Conservation (phyloP, 2,888 invertebrate genomes). For the Tenthredo amoena region DNA sequence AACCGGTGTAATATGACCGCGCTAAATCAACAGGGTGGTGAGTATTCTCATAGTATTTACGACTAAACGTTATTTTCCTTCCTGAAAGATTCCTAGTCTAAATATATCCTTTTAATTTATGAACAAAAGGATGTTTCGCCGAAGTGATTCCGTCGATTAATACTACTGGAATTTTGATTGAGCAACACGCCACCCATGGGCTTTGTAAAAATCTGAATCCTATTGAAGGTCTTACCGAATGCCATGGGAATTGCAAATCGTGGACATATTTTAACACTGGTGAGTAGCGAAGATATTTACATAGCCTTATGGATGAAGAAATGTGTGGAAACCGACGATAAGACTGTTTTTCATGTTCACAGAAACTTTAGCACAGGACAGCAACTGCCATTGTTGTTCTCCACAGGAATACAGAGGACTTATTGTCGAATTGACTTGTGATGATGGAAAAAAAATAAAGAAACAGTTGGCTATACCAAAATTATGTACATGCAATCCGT, state of each 20-base stretch:
- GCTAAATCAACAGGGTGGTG: conserved; percentile 79
- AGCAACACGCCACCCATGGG: conserved; percentile 79
- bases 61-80: not conserved
- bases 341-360: conserved; percentile 52
- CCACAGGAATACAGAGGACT: conserved; percentile 72
- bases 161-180: conserved; percentile 82
- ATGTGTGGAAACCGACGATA: not conserved
- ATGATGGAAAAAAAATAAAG: conserved; percentile 74
- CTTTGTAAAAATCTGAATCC: conserved; percentile 83
- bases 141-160: conserved; percentile 78
- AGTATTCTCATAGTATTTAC: conserved; percentile 57
- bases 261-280: conserved; percentile 85
- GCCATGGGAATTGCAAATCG: conserved; percentile 86
- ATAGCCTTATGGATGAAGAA: not conserved
- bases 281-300: conserved; percentile 74
- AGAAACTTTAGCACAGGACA: conserved; percentile 69
- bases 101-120: not conserved
- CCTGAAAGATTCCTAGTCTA: not conserved
- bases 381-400: conserved; percentile 73
- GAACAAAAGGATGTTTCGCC: conserved; percentile 26
- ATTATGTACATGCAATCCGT: conserved; percentile 74
- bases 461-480: conserved; percentile 72
- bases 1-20: conserved; percentile 82
- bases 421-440: conserved; percentile 77
- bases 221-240: conserved; percentile 84